phyloP scores from a whole-genome alignment of 2,797 vertebrate genomes.

The Sebastes paucispinis region DNA sequence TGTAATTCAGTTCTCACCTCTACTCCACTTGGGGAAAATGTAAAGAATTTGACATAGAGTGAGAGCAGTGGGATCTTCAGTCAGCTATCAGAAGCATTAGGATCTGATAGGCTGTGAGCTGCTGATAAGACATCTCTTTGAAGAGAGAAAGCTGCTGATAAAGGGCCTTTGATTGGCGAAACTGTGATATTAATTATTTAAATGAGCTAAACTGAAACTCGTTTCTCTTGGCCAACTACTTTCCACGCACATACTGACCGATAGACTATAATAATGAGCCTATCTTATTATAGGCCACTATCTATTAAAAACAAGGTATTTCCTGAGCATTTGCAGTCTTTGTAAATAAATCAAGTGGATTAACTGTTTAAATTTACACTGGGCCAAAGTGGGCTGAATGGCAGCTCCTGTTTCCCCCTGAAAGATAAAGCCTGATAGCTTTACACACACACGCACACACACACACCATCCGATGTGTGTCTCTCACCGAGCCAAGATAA shows the following conservation, averaged over 20 bases:
- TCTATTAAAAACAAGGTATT: background rate
- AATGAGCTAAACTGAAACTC: slow-evolving; percentile 26
- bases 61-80: background rate
- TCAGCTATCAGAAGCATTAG: slow-evolving; percentile 1
- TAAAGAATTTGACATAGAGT: background rate
- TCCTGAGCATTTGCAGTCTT: background rate
- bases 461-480: slow-evolving; percentile 12
- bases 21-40: background rate
- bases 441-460: background rate
- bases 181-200: slow-evolving; percentile 26
- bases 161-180: slow-evolving; percentile 34
- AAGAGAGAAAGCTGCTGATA: slow-evolving; percentile 23
- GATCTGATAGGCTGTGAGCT: slow-evolving; percentile 38
- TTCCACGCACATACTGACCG: background rate
- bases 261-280: background rate
- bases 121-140: slow-evolving; percentile 48
- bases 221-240: background rate
- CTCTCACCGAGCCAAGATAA: slow-evolving; percentile 26
- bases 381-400: slow-evolving; percentile 16
- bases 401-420: slow-evolving; percentile 39
- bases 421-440: slow-evolving; percentile 37
- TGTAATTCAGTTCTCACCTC: background rate
- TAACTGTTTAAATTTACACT: slow-evolving; percentile 27
- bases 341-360: background rate
- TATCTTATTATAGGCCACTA: background rate